Conservation (phyloP, 2,797 vertebrate genomes). For the Hephaestus fuliginosus region DNA sequence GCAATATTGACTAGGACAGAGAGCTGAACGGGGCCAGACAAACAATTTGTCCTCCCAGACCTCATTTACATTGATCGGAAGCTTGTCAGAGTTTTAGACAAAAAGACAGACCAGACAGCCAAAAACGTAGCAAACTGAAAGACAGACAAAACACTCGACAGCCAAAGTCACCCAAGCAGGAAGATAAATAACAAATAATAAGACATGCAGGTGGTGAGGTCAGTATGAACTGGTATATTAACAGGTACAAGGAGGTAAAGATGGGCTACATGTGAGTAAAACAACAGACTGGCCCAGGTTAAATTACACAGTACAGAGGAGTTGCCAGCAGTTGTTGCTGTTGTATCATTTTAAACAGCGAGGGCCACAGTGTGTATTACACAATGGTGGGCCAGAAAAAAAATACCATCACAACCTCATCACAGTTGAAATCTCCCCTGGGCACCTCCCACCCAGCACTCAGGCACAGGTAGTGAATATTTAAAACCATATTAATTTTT, state of each 20-base stretch:
- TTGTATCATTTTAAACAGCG: conserved; percentile 27
- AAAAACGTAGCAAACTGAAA: background rate
- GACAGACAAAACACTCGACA: background rate
- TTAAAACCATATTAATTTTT: conserved; percentile 73
- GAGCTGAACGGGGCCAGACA: conserved; percentile 57
- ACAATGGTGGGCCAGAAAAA: conserved; percentile 25
- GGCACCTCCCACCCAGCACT: conserved; percentile 58
- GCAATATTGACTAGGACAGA: conserved; percentile 57
- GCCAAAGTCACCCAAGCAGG: background rate
- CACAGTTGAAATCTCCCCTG: conserved; percentile 56
- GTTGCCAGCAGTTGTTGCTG: conserved; percentile 8
- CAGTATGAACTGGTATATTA: background rate
- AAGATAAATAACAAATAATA: conserved; percentile 1
- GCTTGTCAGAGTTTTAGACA: conserved; percentile 40
- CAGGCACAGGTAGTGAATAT: conserved; percentile 74
- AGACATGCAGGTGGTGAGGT: background rate
- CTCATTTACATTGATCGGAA: conserved; percentile 71
- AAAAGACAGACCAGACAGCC: conserved; percentile 21
- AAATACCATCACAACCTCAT: conserved; percentile 40
- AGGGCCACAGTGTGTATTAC: conserved; percentile 20
- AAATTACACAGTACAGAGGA: background rate
- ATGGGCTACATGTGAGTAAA: conserved; percentile 7
- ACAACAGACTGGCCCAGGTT: background rate
- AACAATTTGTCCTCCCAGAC: conserved; percentile 67
- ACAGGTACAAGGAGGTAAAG: background rate